Evolutionary conservation across 2,113 vertebrate genomes (phyloP), one percentile per base, ranked within the genome.

Genomic region (Rhadina sibilatrix): DNA sequence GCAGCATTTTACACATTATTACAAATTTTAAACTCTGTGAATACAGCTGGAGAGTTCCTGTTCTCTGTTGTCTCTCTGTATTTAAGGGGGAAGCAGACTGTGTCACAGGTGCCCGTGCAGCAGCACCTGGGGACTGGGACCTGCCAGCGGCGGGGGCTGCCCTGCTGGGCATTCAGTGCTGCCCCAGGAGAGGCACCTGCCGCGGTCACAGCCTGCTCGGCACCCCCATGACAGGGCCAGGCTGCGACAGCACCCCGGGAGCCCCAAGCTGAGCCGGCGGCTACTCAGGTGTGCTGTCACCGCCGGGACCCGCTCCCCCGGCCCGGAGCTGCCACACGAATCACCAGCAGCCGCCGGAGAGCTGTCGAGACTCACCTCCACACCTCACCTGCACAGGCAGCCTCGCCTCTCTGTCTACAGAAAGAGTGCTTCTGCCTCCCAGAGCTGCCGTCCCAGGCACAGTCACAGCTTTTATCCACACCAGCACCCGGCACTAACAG

Each of bases 31-130:
- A 94, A 44, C 65, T 53, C 75, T 10, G 42, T 11, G 25, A 17
- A 40, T 75, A 18, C 7, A 53, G 52, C 40, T 31, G 10, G 1
- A 1, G 52, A 30, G 37, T 12, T 82, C 44, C 63, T 0, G 2
- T 8, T 68, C 27, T 33, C 35, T 2, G 2, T 21, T 2, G 0
- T 30, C 53, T 35, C 53, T 0, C 4, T 6, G 10, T 6, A 20
- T 12, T 70, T 19, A 21, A 61, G 21, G 0, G 0, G 37, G 71
- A 50, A 69, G 61, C 10, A 8, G 56, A 23, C 2, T 0, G 53
- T 5, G 52, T 11, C 18, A 1, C 1, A 4, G n/a, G 37, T 2
- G 31, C 20, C 44, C 1, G 19, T 3, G 4, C 1, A 3, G 83
- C 64, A 10, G 66, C 57, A 80, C 68, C 63, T 72, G 57, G n/a